These are phyloP conservation scores for Bujurquina vittata DNA, from an alignment of 2,113 vertebrate genomes.

Conservation along the genomic window DNA sequence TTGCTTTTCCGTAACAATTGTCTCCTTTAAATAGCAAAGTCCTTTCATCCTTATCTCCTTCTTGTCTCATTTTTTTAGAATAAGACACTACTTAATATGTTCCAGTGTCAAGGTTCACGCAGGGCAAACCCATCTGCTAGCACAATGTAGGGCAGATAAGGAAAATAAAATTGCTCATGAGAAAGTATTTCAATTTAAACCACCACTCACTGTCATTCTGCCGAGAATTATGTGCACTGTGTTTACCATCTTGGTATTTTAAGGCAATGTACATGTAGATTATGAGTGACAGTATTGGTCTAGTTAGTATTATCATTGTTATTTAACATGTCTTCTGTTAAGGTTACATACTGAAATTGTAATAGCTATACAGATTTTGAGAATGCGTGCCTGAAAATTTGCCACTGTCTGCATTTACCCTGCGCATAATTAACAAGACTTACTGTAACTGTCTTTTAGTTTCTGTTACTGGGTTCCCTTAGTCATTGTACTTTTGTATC, in stretches of 20 bases:
- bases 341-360: not conserved
- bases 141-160: slow-evolving; percentile 31
- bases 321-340: not conserved
- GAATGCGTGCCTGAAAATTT: not conserved
- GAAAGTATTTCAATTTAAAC: slow-evolving; percentile 24
- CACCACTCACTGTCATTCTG: not conserved
- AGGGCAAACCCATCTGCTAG: slow-evolving; percentile 29
- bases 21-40: slow-evolving; percentile 54
- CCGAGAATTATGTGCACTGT: not conserved
- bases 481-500: slow-evolving; percentile 27
- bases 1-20: slow-evolving; percentile 48
- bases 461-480: slow-evolving; percentile 22
- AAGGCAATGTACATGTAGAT: not conserved
- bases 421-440: slow-evolving; percentile 43
- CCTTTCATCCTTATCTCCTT: slow-evolving; percentile 58
- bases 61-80: slow-evolving; percentile 47
- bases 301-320: not conserved
- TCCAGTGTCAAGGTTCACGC: slow-evolving; percentile 48
- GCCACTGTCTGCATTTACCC: not conserved
- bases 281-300: not conserved
- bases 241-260: not conserved
- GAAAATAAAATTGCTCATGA: slow-evolving; percentile 31
- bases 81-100: slow-evolving; percentile 38
- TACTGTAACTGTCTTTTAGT: slow-evolving; percentile 37
- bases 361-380: not conserved